Base-by-base conservation (phyloP, 2,797 vertebrate genomes). In the Anguilla megastoma region DNA sequence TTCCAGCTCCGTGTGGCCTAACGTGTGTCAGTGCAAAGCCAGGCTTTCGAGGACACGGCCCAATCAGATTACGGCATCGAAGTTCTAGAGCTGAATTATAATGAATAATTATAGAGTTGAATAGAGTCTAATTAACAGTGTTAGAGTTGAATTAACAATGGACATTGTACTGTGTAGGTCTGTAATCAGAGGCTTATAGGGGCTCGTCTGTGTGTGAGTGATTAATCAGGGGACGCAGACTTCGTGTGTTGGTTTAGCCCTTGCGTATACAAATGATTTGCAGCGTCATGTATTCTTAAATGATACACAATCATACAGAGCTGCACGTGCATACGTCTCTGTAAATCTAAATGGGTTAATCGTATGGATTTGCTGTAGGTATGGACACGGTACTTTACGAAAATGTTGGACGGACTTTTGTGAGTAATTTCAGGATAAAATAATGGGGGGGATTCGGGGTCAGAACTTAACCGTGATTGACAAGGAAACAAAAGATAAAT, bases 381-480 rank as follows among this genome's bases (percentile, higher is more conserved):
- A 82, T 50, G 79, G 41, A 82, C 24, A 3, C 2, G 12, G 4
- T n/a, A 50, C 41, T 36, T 10, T 27, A n/a, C 1, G 9, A 82
- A 50, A 50, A 48, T 48, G 41, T 48, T 45, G 12, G 33, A 24
- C n/a, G n/a, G 12, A 50, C 7, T 48, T 2, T 24, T n/a, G 90
- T 91, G 91, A 63, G 58, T 86, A 85, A 90, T 84, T 89, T 83
- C 54, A 79, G 36, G 89, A 89, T 90, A 56, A 86, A 88, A 91
- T 88, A 90, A 56, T 56, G 54, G 89, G 89, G 91, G 21, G 12
- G 93, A 92, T 92, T 93, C 89, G 86, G 90, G 92, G 90, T 90
- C 87, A 89, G 89, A 94, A 91, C 89, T 92, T 91, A 85, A 0
- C 14, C 89, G 93, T 96, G 96, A 97, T 86, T 97, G 96, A 95